Evolutionary conservation across 2,888 invertebrate genomes (phyloP).

Genomic region (Euplagia quadripunctaria): DNA sequence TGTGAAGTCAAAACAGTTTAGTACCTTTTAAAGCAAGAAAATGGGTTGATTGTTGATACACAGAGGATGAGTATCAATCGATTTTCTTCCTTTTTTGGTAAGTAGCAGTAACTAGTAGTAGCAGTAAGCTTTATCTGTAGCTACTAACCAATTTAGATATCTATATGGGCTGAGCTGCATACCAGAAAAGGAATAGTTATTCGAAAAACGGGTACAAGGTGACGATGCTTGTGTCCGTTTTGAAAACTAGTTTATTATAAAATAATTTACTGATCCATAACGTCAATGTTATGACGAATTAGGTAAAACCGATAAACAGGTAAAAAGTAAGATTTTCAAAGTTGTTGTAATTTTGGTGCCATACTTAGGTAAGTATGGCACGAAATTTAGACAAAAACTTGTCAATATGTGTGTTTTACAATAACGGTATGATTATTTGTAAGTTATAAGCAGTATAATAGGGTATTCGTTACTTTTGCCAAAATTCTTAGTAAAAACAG

Average conservation of each 20-base stretch:
- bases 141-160: no score
- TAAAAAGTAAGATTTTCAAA: background rate
- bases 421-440: background rate
- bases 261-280: background rate
- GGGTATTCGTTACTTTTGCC: background rate
- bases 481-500: background rate
- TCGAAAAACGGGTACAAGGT: background rate
- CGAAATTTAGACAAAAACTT: background rate
- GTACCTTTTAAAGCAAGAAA: no score
- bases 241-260: background rate
- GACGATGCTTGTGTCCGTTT: background rate
- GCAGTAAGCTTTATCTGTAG: no score
- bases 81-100: no score
- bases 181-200: background rate
- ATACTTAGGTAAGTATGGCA: no score
- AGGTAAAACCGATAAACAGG: background rate
- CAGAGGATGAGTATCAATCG: no score
- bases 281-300: background rate
- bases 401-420: background rate
- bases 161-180: no score
- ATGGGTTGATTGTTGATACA: no score
- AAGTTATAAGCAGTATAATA: background rate
- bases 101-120: no score
- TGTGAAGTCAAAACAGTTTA: no score
- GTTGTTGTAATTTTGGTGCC: no score